Evolutionary conservation across 2,888 invertebrate species (phyloP).

Genomic region (Lapara coniferarum): DNA sequence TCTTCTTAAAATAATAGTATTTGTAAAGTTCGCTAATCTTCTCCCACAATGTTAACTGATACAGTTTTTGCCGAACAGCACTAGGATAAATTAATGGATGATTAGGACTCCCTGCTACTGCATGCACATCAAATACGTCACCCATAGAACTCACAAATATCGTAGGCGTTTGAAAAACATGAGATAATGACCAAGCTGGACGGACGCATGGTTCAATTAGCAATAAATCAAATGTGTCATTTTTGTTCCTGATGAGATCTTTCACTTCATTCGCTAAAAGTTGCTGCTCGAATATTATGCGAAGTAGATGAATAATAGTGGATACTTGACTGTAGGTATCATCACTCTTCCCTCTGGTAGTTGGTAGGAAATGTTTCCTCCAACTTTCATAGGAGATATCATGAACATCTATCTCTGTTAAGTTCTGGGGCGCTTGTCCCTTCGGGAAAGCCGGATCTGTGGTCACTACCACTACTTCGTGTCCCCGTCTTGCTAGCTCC

Average conservation of each 20-base stretch:
- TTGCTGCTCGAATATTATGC: slow-evolving; percentile 33
- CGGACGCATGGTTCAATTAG: slow-evolving; percentile 43
- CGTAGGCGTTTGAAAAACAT: slow-evolving; percentile 44
- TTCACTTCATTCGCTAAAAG: slow-evolving; percentile 34
- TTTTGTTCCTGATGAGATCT: slow-evolving; percentile 36
- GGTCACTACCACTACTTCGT: slow-evolving; percentile 70
- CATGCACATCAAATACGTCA: slow-evolving; percentile 34
- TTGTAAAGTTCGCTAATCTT: slow-evolving; percentile 43
- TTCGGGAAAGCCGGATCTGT: slow-evolving; percentile 60
- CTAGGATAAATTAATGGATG: slow-evolving; percentile 50
- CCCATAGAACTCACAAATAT: slow-evolving; percentile 55
- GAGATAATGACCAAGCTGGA: slow-evolving; percentile 36
- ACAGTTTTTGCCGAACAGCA: slow-evolving; percentile 35
- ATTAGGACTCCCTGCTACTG: slow-evolving; percentile 44
- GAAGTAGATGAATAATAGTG: slow-evolving; percentile 4
- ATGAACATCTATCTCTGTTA: slow-evolving; percentile 67
- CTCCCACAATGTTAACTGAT: slow-evolving; percentile 48
- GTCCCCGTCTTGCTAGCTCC: slow-evolving; percentile 69
- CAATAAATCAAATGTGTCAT: slow-evolving; percentile 45
- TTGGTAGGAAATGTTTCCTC: slow-evolving; percentile 18
- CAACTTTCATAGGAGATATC: slow-evolving; percentile 51
- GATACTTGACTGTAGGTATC: slow-evolving; percentile 32
- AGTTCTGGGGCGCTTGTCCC: slow-evolving; percentile 52
- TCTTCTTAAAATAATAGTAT: slow-evolving; percentile 31
- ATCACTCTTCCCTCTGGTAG: slow-evolving; percentile 28